Base-by-base conservation (phyloP, 2,888 invertebrate species). In the Acleris cristana region DNA sequence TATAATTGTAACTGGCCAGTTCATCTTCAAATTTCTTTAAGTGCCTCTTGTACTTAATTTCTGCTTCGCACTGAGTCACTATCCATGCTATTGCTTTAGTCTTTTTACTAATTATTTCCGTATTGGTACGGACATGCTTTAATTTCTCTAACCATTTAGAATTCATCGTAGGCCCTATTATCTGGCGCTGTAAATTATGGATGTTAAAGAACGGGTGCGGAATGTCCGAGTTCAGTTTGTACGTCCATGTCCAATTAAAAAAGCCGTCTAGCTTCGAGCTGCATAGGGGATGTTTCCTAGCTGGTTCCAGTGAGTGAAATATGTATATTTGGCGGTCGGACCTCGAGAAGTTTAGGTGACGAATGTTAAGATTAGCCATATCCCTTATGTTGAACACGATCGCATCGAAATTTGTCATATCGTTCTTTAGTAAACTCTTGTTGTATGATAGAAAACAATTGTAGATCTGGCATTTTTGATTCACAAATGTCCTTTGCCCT, bases 171-270 rank as follows among this genome's bases (percentile, higher is more conserved):
- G 91, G 91, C n/a, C 90, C 91, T 8, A 90, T 69, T 2, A 81
- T 48, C 2, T 73, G 74, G 40, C 83, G 78, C 7, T 82, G 78
- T 0, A 34, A 53, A 63, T 82, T 73, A 55, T 80, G 79, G 26
- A 91, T 82, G 52, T 80, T 80, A 8, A 89, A 76, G 70, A 86
- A 88, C 0, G 90, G 84, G 53, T 86, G 84, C 2, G 86, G 82
- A 65, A 91, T 79, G 63, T 88, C 88, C 0, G 91, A 90, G 65
- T 86, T 79, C 2, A 89, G 72, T 76, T 82, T 89, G 21, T 91
- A 92, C 1, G 90, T 89, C 92, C 92, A 91, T 0, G 92, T 90
- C 86, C 83, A 86, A 64, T 92, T 92, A 64, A 93, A 93, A 68
- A 90, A 93, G 30, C 84, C 65, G 5, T 91, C 88, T 23, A 84